Base-by-base conservation (phyloP, 2,797 vertebrate genomes). In the Lacerta bilineata region DNA sequence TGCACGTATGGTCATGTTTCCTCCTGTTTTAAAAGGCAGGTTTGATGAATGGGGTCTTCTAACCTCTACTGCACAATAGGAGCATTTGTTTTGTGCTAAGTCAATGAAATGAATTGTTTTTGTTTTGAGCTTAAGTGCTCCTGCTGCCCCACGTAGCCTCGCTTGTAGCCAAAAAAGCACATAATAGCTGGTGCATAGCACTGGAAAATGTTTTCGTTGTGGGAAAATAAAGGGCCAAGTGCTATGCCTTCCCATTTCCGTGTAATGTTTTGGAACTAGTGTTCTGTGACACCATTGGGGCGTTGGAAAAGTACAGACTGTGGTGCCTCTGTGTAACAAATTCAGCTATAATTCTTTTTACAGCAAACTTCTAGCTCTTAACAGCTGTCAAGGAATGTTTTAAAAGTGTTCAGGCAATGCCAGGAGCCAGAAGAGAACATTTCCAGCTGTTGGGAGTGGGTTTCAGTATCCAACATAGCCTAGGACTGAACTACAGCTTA, bases 131-230 rank as follows among this genome's bases (percentile, higher is more conserved):
- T 17, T 92, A 88, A 92, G 17, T 90, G 43, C 89, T 91, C 93
- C 93, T 93, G 78, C 86, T 94, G 93, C 94, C 89, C 50, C 74
- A 91, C 55, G 78, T 78, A 89, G 84, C 41, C 93, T 90, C 69
- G 90, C 89, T 92, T 92, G 77, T 90, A 80, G 92, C 82, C 74
- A 61, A 20, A 90, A 87, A 89, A 59, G 85, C 90, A 75, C 77
- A 27, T 88, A 78, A 87, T 84, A 90, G 89, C 86, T 89, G 90
- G 89, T 91, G 66, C 0, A 8, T 78, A 90, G 55, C 83, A 0
- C 0, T 88, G 25, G 90, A 91, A 80, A 90, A 82, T 0, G 0
- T 83, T 87, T 72, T 1, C 75, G 17, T 87, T 86, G 27, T 90
- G 29, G 2, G n/a, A 46, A 43, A 76, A 85, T n/a, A 78, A 25